Conservation (phyloP, 2,797 vertebrate genomes). For the Sciurus carolinensis region DNA sequence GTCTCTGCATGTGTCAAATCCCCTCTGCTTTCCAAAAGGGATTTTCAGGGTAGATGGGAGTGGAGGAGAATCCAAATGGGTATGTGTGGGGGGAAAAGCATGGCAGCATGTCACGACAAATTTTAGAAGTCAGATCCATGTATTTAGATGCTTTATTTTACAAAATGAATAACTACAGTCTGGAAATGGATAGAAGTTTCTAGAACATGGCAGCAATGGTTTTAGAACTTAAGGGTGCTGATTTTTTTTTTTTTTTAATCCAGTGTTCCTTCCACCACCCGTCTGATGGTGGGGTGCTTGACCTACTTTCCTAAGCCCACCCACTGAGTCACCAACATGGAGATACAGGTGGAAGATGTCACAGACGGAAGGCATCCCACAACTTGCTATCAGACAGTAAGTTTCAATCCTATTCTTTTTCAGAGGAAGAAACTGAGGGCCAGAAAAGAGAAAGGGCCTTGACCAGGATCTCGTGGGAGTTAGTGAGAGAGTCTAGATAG, state of each 20-base stretch:
- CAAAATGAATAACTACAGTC: neutral
- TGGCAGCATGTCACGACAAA: neutral
- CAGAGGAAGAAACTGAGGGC: neutral
- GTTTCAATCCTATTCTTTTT: neutral
- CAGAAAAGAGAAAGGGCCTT: neutral
- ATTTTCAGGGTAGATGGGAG: neutral
- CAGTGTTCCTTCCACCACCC: neutral
- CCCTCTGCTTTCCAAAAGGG: neutral
- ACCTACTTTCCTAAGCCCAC: neutral
- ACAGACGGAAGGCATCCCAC: neutral
- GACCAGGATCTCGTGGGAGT: neutral
- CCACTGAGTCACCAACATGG: neutral
- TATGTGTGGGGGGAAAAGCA: neutral
- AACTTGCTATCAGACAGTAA: neutral
- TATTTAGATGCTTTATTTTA: neutral
- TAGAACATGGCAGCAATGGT: neutral
- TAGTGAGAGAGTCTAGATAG: neutral
- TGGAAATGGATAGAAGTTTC: neutral
- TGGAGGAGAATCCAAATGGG: neutral
- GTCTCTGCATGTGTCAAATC: neutral
- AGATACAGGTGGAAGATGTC: neutral
- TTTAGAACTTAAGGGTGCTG: neutral
- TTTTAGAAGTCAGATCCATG: neutral
- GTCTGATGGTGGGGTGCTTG: neutral
- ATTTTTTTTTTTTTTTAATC: neutral